A percentile compares a stretch with the other conserved stretches of the same genome.
Evolutionary conservation across 2,888 invertebrate species (phyloP).

Genomic region (Protula sp.): DNA sequence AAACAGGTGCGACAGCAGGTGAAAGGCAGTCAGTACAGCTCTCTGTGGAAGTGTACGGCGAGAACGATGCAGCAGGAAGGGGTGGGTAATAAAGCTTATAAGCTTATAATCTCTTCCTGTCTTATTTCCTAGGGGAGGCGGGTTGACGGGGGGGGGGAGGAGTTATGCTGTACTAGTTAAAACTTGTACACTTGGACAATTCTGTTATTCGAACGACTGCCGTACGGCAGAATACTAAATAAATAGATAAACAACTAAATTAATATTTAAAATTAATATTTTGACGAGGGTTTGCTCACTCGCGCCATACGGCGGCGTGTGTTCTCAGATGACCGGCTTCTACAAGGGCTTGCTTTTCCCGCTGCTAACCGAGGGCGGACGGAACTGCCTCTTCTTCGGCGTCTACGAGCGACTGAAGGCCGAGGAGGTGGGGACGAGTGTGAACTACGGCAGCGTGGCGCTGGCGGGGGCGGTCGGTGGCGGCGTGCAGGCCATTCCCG

Average conservation of each 20-base stretch:
- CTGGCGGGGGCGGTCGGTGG: conserved; percentile 63
- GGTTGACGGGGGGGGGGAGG: too few relatives aligned
- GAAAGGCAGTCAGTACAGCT: background rate
- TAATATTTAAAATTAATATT: too few relatives aligned
- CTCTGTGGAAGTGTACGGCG: background rate
- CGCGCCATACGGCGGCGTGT: too few relatives aligned
- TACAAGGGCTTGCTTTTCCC: conserved; percentile 63
- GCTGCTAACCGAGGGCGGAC: conserved; percentile 61
- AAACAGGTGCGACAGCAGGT: background rate
- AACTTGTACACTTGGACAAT: too few relatives aligned
- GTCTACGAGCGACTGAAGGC: conserved; percentile 58
- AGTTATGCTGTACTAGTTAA: too few relatives aligned
- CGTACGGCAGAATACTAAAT: too few relatives aligned
- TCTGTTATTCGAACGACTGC: too few relatives aligned
- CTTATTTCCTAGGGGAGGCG: too few relatives aligned
- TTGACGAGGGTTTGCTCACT: too few relatives aligned
- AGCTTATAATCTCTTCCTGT: too few relatives aligned
- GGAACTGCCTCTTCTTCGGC: conserved; percentile 67
- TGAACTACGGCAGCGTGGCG: conserved; percentile 52
- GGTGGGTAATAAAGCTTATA: too few relatives aligned
- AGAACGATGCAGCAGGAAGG: conserved; percentile 2
- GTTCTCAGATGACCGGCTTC: conserved; percentile 16
- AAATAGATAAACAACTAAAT: too few relatives aligned
- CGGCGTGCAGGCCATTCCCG: conserved; percentile 59
- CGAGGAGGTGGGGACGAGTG: background rate